phyloP scores from a whole-genome alignment of 2,888 invertebrate genomes.

The Uropetala carovei region DNA sequence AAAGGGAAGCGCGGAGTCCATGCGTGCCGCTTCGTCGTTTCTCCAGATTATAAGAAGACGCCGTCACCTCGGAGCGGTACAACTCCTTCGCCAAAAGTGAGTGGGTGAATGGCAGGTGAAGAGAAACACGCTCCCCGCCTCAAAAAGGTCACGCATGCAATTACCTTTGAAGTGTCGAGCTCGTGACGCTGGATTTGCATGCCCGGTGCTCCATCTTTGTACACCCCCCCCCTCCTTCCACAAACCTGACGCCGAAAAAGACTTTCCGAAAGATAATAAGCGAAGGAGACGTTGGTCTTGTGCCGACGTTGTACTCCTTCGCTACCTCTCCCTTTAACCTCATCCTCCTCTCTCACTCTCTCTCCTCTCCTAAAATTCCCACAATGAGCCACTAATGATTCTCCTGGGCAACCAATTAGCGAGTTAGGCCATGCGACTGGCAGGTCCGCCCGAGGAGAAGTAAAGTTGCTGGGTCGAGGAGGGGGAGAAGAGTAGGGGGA shows the following conservation, averaged over 20 bases:
- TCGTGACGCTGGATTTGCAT: slow-evolving; percentile 6
- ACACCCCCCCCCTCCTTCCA: neutral
- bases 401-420: slow-evolving; percentile 56
- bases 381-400: slow-evolving; percentile 63
- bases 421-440: slow-evolving; percentile 24
- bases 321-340: neutral
- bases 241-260: neutral
- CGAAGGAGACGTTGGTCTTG: slow-evolving; percentile 1
- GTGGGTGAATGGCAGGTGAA: slow-evolving; percentile 22
- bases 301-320: neutral
- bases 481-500: neutral
- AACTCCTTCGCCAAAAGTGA: neutral
- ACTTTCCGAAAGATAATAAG: neutral
- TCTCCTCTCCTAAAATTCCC: neutral
- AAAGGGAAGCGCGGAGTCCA: too few relatives aligned
- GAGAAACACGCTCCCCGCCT: slow-evolving; percentile 27
- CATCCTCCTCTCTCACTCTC: neutral
- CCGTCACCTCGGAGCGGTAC: neutral
- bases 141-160: slow-evolving; percentile 21
- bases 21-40: slow-evolving; percentile 12
- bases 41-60: slow-evolving; percentile 11
- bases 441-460: slow-evolving; percentile 24
- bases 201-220: neutral
- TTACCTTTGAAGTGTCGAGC: slow-evolving; percentile 5
- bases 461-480: neutral